Base-by-base conservation (phyloP, 2,797 vertebrate genomes). In the Pseudomugil gertrudae region DNA sequence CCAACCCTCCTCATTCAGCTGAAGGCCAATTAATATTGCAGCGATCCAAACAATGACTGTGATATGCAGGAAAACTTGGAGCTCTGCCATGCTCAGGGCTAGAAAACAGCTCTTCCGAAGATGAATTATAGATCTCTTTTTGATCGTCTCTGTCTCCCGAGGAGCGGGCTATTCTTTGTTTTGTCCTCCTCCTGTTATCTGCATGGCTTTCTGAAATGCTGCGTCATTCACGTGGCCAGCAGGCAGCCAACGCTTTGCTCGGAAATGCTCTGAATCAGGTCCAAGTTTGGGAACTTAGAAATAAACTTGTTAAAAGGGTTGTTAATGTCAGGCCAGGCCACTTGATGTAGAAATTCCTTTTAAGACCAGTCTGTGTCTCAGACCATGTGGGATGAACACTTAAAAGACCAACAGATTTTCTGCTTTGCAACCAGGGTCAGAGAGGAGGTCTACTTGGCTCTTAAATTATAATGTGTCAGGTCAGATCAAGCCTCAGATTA, bases 21-120 rank as follows among this genome's bases (percentile, higher is more conserved):
- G 26, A 27, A 66, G 58, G 72, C 58, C 67, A 73, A 72, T 82
- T 86, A 26, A 69, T 78, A 79, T 79, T 24, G 38, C 73, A 78
- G 56, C 35, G 63, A 59, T 57, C 48, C 71, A 69, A 87, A 85
- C 80, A 76, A 58, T 71, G 50, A 68, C 76, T 63, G 3, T 2
- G 51, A 64, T 43, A 63, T 47, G 58, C 60, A 52, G 54, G 64
- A n/a, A 78, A 76, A 35, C 30, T 23, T 81, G 83, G 75, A 63
- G 54, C 0, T 0, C 53, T 62, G 80, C 73, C 63, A 38, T 0
- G 13, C 21, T 50, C 1, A 0, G 27, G 67, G 57, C 58, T 19
- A 26, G 9, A 66, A 73, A 69, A 55, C 51, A 43, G 53, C 73
- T 51, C 63, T 60, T 66, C 45, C 30, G 21, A n/a, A 57, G 50